These are phyloP conservation scores for Gymnobelideus leadbeateri DNA, from an alignment of 2,113 vertebrate genomes.

Conservation along the genomic window DNA sequence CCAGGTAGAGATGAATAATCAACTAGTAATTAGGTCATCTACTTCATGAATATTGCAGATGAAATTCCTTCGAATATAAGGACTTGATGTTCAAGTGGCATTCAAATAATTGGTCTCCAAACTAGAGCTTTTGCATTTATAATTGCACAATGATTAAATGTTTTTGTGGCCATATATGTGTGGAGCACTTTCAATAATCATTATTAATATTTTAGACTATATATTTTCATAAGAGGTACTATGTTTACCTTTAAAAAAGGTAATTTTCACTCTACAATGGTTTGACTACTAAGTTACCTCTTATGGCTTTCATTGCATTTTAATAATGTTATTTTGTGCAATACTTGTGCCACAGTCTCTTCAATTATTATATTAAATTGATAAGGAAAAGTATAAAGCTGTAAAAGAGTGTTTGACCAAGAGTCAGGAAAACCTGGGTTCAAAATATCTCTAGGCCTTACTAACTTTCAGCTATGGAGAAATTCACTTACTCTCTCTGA, in stretches of 20 bases:
- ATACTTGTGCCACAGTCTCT: not conserved
- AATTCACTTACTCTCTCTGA: not conserved
- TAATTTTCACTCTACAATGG: not conserved
- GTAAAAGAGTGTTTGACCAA: not conserved
- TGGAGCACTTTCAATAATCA: not conserved
- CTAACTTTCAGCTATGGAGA: not conserved
- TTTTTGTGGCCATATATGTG: not conserved
- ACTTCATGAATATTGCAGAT: not conserved
- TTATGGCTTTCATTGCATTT: not conserved
- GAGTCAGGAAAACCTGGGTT: not conserved
- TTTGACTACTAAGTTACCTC: not conserved
- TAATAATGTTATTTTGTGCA: not conserved
- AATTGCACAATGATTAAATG: not conserved
- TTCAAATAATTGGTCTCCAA: not conserved
- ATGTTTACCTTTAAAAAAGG: not conserved
- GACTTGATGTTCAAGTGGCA: rapidly evolving
- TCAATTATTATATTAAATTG: not conserved
- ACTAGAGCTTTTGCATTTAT: not conserved
- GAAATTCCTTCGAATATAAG: conserved; percentile 13
- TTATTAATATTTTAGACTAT: conserved; percentile 4
- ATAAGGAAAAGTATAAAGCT: not conserved
- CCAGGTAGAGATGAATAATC: not conserved
- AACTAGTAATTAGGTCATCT: not conserved
- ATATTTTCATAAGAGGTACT: not conserved
- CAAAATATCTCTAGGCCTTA: not conserved